Evolutionary conservation across 2,113 vertebrate species (phyloP).

Genomic region (Zosterops pallidus): DNA sequence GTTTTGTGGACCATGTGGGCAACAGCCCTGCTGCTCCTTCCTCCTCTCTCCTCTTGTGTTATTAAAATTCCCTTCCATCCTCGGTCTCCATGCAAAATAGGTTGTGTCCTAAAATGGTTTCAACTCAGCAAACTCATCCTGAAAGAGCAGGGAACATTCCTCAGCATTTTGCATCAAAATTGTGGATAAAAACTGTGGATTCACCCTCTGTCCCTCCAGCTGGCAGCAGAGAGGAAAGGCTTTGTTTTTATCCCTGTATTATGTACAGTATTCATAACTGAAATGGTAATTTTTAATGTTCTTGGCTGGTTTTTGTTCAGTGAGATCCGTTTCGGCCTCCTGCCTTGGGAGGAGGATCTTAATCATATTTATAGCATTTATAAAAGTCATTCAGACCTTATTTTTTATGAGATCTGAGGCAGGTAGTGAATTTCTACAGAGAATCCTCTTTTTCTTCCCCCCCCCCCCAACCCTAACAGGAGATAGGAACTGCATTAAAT

Average conservation of each 20-base stretch:
- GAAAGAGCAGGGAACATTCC: not conserved
- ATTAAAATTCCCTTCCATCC: not conserved
- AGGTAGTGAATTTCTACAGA: not conserved
- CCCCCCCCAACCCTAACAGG: not conserved
- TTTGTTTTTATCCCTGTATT: not conserved
- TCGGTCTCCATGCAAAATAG: not conserved
- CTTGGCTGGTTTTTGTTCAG: not conserved
- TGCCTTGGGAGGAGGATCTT: not conserved
- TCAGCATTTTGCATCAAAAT: not conserved
- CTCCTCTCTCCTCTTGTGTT: not conserved
- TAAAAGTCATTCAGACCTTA: not conserved
- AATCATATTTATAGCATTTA: not conserved
- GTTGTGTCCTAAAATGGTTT: not conserved
- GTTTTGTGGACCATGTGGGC: not conserved
- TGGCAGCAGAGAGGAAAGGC: not conserved
- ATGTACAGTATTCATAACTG: not conserved
- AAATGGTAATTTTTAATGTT: not conserved
- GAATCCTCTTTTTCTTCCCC: not conserved
- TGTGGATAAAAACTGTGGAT: not conserved
- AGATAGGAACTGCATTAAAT: conserved; percentile 1
- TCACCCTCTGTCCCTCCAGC: not conserved
- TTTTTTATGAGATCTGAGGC: not conserved
- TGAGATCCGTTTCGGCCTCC: not conserved
- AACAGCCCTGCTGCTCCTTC: not conserved
- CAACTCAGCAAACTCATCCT: not conserved